phyloP scores from a whole-genome alignment of 2,113 vertebrate species.

The Choloepus hoffmanni region DNA sequence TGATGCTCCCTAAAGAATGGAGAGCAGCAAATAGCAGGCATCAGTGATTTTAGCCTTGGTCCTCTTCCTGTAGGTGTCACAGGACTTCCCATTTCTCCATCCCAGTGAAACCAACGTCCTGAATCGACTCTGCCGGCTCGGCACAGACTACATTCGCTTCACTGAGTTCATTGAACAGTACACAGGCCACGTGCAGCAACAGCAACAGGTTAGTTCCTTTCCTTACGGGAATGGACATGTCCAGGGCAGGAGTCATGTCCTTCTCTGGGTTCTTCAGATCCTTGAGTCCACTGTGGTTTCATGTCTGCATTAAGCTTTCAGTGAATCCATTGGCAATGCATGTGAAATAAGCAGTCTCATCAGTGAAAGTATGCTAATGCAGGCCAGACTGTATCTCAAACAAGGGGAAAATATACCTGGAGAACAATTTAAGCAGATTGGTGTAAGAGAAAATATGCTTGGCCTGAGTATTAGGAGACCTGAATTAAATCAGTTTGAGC shows the following conservation, averaged over 20 bases:
- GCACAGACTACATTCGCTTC: constrained; percentile 96
- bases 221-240: background rate
- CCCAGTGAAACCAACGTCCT: constrained; percentile 96
- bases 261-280: background rate
- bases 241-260: background rate
- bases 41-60: background rate
- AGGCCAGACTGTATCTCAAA: background rate
- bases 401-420: background rate
- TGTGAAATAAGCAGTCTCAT: constrained; percentile 7
- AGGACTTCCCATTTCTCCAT: constrained; percentile 97
- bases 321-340: background rate
- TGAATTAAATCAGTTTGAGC: constrained; percentile 1
- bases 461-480: background rate
- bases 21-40: background rate
- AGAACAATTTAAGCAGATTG: constrained; percentile 1
- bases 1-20: background rate
- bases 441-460: background rate
- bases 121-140: constrained; percentile 95
- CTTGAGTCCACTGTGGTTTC: background rate
- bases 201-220: constrained; percentile 88
- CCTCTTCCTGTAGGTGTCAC: constrained; percentile 90
- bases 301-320: background rate
- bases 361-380: constrained; percentile 55
- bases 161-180: constrained; percentile 97
- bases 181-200: constrained; percentile 94